These are phyloP conservation scores for Anoplius nigerrimus DNA, from an alignment of 2,888 invertebrate genomes.

Conservation along the genomic window DNA sequence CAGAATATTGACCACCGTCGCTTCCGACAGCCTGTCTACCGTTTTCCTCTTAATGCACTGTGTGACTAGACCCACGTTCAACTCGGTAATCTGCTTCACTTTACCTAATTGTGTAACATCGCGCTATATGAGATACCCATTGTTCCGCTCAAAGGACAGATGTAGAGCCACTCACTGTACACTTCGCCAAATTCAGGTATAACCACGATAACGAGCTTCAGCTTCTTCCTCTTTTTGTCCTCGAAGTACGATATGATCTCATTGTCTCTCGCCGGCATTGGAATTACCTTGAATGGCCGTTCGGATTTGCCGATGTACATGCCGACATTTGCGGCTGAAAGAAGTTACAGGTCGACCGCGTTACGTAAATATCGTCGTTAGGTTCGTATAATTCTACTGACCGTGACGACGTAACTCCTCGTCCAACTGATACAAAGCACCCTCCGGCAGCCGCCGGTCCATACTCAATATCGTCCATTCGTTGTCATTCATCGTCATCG, in stretches of 20 bases:
- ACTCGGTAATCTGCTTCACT: constrained; percentile 84
- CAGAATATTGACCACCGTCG: constrained; percentile 84
- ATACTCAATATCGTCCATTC: constrained; percentile 77
- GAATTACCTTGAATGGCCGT: constrained; percentile 42
- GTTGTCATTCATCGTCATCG: constrained; percentile 48
- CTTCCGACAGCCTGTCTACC: constrained; percentile 73
- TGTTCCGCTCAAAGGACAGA: background rate
- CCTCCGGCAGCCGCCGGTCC: constrained; percentile 56
- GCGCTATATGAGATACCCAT: background rate
- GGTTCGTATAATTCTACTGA: constrained; percentile 59
- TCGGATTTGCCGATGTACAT: constrained; percentile 61
- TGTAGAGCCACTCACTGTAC: constrained; percentile 74
- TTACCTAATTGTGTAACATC: constrained; percentile 64
- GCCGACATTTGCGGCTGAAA: constrained; percentile 45
- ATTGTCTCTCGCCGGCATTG: background rate
- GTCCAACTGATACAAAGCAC: constrained; percentile 57
- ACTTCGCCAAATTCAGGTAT: constrained; percentile 75
- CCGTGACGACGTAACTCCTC: constrained; percentile 48
- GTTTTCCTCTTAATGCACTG: constrained; percentile 83
- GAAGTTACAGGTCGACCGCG: background rate
- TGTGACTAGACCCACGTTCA: constrained; percentile 82
- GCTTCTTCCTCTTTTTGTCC: constrained; percentile 57
- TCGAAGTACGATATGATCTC: constrained; percentile 52
- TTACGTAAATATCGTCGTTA: too few relatives aligned
- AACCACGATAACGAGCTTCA: constrained; percentile 80